phyloP scores from a whole-genome alignment of 2,888 invertebrate genomes.

The Pandemis cinnamomeana region DNA sequence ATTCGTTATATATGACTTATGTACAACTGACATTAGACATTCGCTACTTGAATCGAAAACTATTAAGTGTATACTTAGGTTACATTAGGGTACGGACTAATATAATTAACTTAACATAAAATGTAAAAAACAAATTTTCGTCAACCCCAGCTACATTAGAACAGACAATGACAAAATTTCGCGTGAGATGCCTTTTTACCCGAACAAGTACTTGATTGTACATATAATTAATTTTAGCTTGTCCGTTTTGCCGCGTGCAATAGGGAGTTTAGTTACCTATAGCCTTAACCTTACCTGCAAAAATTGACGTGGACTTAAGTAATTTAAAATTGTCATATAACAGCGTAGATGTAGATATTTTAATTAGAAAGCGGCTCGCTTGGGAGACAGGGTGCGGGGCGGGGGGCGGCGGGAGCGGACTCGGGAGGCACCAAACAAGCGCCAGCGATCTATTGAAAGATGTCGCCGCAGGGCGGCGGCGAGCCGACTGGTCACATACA shows the following conservation, averaged over 20 bases:
- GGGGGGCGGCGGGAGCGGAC: conserved; percentile 40
- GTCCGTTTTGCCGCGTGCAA: neutral
- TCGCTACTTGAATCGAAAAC: no score
- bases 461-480: conserved; percentile 70
- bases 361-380: conserved; percentile 60
- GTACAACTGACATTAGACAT: no score
- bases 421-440: conserved; percentile 54
- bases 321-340: conserved; percentile 50
- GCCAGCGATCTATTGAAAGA: conserved; percentile 76
- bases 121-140: no score
- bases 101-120: no score
- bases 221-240: neutral
- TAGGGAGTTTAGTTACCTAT: neutral
- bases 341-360: conserved; percentile 52
- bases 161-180: no score
- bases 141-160: no score
- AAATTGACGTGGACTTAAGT: conserved; percentile 39
- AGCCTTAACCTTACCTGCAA: conserved; percentile 23
- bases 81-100: no score
- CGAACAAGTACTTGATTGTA: neutral
- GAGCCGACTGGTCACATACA: conserved; percentile 82
- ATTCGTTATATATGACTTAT: no score
- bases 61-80: no score
- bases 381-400: conserved; percentile 43
- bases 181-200: neutral